Evolutionary conservation across 2,113 vertebrate genomes (phyloP), one percentile per base, ranked within the genome.

Genomic region (Oostethus manadensis): DNA sequence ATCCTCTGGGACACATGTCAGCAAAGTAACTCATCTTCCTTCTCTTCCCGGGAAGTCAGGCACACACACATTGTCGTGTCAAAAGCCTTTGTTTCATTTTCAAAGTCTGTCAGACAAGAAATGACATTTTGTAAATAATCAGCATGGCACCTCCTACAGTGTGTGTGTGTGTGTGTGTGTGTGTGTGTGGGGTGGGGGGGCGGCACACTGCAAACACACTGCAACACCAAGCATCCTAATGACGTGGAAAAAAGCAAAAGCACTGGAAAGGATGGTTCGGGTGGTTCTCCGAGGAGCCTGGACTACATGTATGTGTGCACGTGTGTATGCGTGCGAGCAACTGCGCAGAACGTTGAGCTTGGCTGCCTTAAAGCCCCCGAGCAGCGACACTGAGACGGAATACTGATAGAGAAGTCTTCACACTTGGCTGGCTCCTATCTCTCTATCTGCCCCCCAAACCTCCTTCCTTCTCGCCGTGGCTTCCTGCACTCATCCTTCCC

Each of bases 341-440:
- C 42, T 0, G 20, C 62, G 66, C 13, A 69, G 68, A 59, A 60
- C n/a, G 3, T 18, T 56, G 44, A 80, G 68, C 78, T 71, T 58
- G 51, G 46, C 53, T 70, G 76, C 60, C 60, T 33, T 22, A 59
- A 63, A 51, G 42, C 65, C 71, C 60, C 21, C 22, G 53, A 77
- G 68, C 66, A 70, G 66, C 66, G 68, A 56, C 66, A 63, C 67
- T 62, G 59, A 78, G 68, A 70, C 60, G 64, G 68, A 79, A 79
- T 82, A 68, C 77, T 78, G 73, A 85, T 86, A 73, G 76, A 81
- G 59, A 78, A 64, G 53, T 53, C 49, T 69, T 85, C 83, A 83
- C 71, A 77, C 76, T 80, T 68, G 70, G 77, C 73, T 62, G 60
- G 48, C 33, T 74, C 46, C 53, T 60, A 66, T 77, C 68, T 70